phyloP scores from a whole-genome alignment of 2,888 invertebrate species.

The Parascotia fuliginaria region DNA sequence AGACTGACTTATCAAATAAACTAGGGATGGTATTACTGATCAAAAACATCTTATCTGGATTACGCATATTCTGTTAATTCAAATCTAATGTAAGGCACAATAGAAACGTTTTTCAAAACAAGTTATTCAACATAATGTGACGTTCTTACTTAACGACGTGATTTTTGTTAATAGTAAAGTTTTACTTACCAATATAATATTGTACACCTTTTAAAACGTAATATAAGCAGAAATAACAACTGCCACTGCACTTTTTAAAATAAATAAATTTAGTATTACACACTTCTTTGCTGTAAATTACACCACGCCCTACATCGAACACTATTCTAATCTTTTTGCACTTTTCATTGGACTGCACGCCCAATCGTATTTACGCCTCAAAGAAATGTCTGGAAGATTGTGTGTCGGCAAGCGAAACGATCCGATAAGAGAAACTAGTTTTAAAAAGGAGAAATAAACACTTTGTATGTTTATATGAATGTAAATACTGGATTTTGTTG shows the following conservation, averaged over 20 bases:
- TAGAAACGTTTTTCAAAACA: no score
- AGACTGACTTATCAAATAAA: no score
- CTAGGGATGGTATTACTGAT: no score
- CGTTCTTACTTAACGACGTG: no score
- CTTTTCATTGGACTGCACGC: constrained; percentile 62
- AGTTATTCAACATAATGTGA: no score
- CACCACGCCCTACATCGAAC: constrained; percentile 24
- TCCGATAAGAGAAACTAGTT: constrained; percentile 52
- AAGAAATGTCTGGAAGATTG: constrained; percentile 59
- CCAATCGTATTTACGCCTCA: constrained; percentile 67
- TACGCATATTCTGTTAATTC: no score
- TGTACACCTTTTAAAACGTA: background rate
- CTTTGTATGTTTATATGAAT: background rate
- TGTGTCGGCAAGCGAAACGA: constrained; percentile 57
- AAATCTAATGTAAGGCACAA: no score
- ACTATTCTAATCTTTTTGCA: constrained; percentile 62
- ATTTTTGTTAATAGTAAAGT: no score
- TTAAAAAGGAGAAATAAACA: constrained; percentile 16
- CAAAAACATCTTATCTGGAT: no score
- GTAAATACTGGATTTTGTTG: background rate
- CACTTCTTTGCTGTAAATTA: constrained; percentile 19
- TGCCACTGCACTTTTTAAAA: no score
- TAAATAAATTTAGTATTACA: no score
- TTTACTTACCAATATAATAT: background rate
- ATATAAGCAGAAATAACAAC: no score